Conservation (phyloP, 2,888 invertebrate genomes). For the Mimumesa dahlbomi region DNA sequence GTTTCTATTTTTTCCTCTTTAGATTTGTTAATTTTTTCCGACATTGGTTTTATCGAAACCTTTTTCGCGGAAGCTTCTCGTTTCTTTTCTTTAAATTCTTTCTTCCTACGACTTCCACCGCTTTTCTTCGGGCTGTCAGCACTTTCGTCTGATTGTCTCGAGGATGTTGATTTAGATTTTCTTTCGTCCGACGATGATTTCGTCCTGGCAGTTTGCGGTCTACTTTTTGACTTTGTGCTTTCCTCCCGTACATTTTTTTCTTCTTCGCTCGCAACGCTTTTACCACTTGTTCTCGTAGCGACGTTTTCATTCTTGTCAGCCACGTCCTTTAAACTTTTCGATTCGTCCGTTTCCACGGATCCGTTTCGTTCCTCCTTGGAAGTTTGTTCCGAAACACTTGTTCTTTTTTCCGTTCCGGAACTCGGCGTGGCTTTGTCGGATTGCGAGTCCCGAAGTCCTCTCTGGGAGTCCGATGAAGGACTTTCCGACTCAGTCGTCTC, state of each 20-base stretch:
- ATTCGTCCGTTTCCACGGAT: constrained; percentile 12
- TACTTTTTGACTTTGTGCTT: neutral
- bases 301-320: constrained; percentile 13
- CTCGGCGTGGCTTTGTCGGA: constrained; percentile 21
- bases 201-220: neutral
- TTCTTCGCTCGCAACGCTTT: constrained; percentile 31
- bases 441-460: constrained; percentile 9
- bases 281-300: constrained; percentile 27
- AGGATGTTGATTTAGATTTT: constrained; percentile 29
- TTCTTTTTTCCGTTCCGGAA: neutral
- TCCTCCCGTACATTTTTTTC: constrained; percentile 18
- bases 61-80: constrained; percentile 23
- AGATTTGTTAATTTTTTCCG: no score
- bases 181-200: constrained; percentile 29
- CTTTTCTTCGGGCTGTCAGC: constrained; percentile 18
- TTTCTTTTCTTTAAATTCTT: constrained; percentile 25
- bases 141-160: constrained; percentile 29
- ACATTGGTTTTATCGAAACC: neutral
- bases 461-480: constrained; percentile 37
- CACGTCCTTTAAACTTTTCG: constrained; percentile 12
- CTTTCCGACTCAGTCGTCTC: constrained; percentile 31
- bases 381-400: constrained; percentile 11
- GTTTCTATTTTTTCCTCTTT: neutral
- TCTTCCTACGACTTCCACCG: constrained; percentile 10
- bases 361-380: constrained; percentile 15